Conservation (phyloP, 1,140 invertebrate genomes). For the Ceratosolen fusciceps region DNA sequence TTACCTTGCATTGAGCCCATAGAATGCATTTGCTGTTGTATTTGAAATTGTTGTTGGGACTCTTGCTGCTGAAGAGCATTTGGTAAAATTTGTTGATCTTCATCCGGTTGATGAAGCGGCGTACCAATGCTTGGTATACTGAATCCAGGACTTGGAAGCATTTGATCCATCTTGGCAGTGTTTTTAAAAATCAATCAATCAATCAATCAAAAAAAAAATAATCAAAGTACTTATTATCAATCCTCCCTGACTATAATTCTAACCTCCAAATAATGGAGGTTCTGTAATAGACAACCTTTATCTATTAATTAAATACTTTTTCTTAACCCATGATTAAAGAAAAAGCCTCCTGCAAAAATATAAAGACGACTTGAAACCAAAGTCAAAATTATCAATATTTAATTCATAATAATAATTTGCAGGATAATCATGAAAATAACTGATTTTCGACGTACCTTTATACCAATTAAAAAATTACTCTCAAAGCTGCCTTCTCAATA, state of each 20-base stretch:
- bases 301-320: not conserved
- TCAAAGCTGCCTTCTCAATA: not conserved
- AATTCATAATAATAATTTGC: not conserved
- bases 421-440: not conserved
- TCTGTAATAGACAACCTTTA: conserved; percentile 2
- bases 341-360: conserved; percentile 28
- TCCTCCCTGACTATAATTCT: not conserved
- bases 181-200: conserved; percentile 8
- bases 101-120: conserved; percentile 90
- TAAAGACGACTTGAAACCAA: not conserved
- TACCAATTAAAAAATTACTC: not conserved
- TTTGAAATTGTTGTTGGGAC: conserved; percentile 67
- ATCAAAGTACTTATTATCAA: too few species aligned
- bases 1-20: conserved; percentile 71
- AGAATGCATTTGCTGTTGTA: conserved; percentile 73
- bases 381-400: not conserved
- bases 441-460: not conserved
- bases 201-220: not conserved
- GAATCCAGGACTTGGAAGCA: conserved; percentile 89
- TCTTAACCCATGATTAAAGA: conserved; percentile 31
- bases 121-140: conserved; percentile 92
- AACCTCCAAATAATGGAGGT: conserved; percentile 24
- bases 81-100: conserved; percentile 88
- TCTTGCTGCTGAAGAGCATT: conserved; percentile 84
- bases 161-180: conserved; percentile 82